These are phyloP conservation scores for Nymphicus hollandicus DNA, from an alignment of 2,113 vertebrate species.

Conservation along the genomic window DNA sequence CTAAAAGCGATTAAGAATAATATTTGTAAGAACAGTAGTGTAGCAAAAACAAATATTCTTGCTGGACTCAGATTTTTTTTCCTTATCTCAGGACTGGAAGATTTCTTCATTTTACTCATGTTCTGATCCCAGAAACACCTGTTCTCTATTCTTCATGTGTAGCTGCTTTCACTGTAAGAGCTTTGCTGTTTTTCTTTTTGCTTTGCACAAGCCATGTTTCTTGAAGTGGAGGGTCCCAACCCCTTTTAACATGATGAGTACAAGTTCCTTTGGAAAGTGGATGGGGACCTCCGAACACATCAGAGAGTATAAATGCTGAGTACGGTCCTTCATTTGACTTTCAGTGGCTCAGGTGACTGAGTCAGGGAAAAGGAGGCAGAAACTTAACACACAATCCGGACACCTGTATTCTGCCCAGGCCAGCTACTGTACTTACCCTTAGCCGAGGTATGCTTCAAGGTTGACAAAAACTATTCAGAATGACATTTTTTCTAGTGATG, in stretches of 20 bases:
- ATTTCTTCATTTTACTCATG: not conserved
- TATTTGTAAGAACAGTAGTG: not conserved
- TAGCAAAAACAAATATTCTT: conserved; percentile 8
- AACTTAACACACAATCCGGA: not conserved
- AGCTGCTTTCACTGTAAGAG: not conserved
- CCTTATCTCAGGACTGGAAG: not conserved
- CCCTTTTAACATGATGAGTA: not conserved
- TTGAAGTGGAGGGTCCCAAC: not conserved
- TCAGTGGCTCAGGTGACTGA: not conserved
- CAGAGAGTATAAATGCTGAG: not conserved
- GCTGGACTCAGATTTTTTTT: not conserved
- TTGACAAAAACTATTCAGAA: not conserved
- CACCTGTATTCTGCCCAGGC: not conserved
- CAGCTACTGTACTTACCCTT: not conserved
- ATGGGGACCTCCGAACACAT: not conserved
- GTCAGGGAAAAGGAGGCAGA: not conserved
- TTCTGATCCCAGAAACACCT: not conserved
- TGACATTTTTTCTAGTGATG: not conserved
- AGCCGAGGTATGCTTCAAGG: not conserved
- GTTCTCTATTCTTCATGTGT: not conserved
- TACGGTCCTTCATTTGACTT: not conserved
- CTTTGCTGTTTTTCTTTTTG: not conserved
- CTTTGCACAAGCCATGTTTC: not conserved
- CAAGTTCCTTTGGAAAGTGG: not conserved
- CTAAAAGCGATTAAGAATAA: not conserved